These are phyloP conservation scores for Xenus cinereus DNA, from an alignment of 2,113 vertebrate species.

Conservation along the genomic window DNA sequence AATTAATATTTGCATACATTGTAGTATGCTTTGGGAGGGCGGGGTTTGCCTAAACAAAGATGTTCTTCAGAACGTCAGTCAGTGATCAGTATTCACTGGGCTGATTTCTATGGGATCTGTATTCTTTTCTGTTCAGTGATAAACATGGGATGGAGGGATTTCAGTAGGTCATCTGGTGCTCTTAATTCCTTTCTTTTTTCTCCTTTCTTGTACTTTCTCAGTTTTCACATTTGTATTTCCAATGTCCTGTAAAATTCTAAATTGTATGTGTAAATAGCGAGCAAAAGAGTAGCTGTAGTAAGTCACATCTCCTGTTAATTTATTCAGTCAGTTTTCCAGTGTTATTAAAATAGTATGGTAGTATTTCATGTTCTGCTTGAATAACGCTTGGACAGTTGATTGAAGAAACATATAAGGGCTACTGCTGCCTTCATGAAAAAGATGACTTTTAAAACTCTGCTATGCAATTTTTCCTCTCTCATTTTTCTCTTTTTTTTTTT, in stretches of 20 bases:
- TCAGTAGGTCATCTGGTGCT: rapidly evolving
- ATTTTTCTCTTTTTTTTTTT: neutral
- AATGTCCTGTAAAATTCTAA: neutral
- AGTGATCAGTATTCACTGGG: neutral
- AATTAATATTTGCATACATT: neutral
- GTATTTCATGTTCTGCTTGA: neutral
- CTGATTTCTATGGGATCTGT: neutral
- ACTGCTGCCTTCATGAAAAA: neutral
- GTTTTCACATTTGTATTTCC: neutral
- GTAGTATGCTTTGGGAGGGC: neutral
- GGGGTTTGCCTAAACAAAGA: neutral
- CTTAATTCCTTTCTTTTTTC: neutral
- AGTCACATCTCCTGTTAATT: neutral
- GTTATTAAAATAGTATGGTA: neutral
- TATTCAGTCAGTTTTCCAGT: neutral
- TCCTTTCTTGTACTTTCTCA: neutral
- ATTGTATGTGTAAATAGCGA: neutral
- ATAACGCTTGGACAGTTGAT: neutral
- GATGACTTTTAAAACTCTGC: neutral
- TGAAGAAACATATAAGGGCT: neutral
- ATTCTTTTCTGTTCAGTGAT: neutral
- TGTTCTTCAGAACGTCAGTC: neutral
- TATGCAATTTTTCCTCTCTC: neutral
- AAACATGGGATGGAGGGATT: neutral
- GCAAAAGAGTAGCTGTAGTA: neutral